These are phyloP conservation scores for Mormyrops boulengeri DNA, from an alignment of 2,797 vertebrate genomes.

Conservation along the genomic window DNA sequence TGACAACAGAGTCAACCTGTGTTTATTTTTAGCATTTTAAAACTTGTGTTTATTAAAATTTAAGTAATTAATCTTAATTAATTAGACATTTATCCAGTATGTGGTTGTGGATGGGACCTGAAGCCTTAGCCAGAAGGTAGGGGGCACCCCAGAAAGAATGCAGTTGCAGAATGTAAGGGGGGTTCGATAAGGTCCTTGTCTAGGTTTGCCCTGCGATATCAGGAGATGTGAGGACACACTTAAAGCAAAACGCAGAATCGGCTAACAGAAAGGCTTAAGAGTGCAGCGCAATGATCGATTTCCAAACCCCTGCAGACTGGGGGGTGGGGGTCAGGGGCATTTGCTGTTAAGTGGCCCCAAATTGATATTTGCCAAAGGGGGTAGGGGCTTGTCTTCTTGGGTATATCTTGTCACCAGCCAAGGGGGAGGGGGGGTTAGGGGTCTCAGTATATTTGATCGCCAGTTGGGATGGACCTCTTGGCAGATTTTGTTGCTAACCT, in stretches of 20 bases:
- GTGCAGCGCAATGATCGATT: neutral
- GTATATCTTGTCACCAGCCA: neutral
- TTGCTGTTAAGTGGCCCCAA: neutral
- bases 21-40: neutral
- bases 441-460: neutral
- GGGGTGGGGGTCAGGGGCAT: neutral
- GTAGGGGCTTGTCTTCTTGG: no score
- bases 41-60: neutral
- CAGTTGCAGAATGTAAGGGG: neutral
- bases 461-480: neutral
- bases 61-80: neutral
- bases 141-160: neutral
- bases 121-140: neutral
- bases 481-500: neutral
- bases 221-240: neutral
- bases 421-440: neutral
- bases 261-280: neutral
- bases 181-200: neutral
- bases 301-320: neutral
- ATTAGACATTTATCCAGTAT: neutral
- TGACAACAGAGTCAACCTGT: neutral
- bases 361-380: neutral
- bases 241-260: neutral
- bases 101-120: neutral
- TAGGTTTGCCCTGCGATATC: neutral